Base-by-base conservation (phyloP, 2,888 invertebrate species). In the Agonopterix subpropinquella region DNA sequence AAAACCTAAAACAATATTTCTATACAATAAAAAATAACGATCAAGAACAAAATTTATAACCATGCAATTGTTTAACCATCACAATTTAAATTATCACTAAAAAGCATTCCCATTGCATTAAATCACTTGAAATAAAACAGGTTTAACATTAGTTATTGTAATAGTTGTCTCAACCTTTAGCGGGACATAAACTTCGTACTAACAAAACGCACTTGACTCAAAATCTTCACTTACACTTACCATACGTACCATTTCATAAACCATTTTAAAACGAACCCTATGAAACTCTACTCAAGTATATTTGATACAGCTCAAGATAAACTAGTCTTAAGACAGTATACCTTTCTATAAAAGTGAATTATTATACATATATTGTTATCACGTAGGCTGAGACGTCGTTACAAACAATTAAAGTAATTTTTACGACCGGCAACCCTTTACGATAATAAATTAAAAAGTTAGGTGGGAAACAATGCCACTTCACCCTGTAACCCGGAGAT, bases 361-460 rank as follows among this genome's bases (percentile, higher is more conserved):
- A 86, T 83, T 76, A 65, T 63, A 63, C 64, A 71, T 8, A 78
- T 77, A 86, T 86, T 82, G 84, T 87, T 86, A 83, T 82, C 86
- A 86, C 80, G 85, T 84, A 87, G 86, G 87, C 86, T 67, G 80
- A 85, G 79, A 80, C 75, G 87, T 86, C 87, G 84, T 87, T 85
- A 85, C 80, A 74, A 78, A 88, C 85, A 86, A 87, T 86, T 87
- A 87, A 88, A 83, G 85, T 87, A 86, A 86, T 87, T 88, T 87
- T 88, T 87, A 88, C 79, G 83, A 84, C 77, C 69, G 64, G 77
- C 77, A 82, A 83, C 86, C 87, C 87, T 79, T 73, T 67, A 69
- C 73, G 77, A 79, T 86, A 84, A 88, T 88, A 88, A 87, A 88
- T 88, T 86, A 81, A 80, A 85, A 85, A 69, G 69, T 60, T 61